Evolutionary conservation across 2,888 invertebrate species (phyloP), one percentile per base, ranked within the genome.

Genomic region (Octodonta nipae): DNA sequence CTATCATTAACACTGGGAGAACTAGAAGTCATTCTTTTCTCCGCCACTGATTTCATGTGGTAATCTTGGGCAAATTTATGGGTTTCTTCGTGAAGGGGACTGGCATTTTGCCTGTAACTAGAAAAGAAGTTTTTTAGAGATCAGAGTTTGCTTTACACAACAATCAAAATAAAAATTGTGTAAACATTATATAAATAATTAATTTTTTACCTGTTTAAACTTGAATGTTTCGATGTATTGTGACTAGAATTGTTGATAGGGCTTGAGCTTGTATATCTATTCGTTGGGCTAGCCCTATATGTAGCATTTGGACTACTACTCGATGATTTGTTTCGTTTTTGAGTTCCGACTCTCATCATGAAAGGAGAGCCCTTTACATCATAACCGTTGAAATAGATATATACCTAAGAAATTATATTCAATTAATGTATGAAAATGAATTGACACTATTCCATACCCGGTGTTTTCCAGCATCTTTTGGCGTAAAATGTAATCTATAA

Each of bases 311-410:
- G 59, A 42, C 58, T 59, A 55, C 64, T 68, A 43, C 60, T 67
- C 17, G 69, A 64, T 0, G 68, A 65, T 49, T 71, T 71, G 17
- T 66, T 61, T 14, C 80, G 72, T 38, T 74, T 75, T 37, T 70
- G 70, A 1, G 83, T 77, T 12, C 86, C 87, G 6, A 88, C 86
- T 35, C 87, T 68, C 63, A 89, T 78, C 54, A 85, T 79, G 54
- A 84, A 87, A 14, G 88, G 88, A 7, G 87, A 88, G 4, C 87
- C 92, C 56, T 73, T 71, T n/a, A 83, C 75, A 31, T 70, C 69
- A 54, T 81, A 79, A 6, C 91, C 92, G 57, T 93, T 93, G 64
- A 92, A 95, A 56, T 88, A 91, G 15, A 93, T 78, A 58, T 92
- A 91, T 22, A 91, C 73, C 65, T 78, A 63, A 33, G 56, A 60